Percentiles rank a stretch among this genome's conserved stretches.
phyloP scores from a whole-genome alignment of 2,888 invertebrate species.

The Aplocera efformata region DNA sequence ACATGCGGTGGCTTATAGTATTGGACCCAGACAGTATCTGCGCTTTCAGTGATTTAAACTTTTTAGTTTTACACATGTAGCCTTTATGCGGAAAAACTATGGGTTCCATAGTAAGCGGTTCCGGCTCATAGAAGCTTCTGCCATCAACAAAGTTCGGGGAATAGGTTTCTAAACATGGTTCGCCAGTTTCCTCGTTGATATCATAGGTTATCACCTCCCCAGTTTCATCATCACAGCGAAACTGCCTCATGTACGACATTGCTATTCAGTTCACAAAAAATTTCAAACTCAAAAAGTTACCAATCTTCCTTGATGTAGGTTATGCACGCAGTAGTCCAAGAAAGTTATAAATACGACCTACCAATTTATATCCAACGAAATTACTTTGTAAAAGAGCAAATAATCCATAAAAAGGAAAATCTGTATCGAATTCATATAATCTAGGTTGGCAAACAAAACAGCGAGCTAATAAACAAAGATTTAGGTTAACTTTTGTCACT shows the following conservation, averaged over 20 bases:
- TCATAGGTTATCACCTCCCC: slow-evolving; percentile 68
- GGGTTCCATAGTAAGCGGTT: slow-evolving; percentile 20
- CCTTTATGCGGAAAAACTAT: slow-evolving; percentile 48
- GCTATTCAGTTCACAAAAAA: slow-evolving; percentile 4
- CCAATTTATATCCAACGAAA: too few species aligned
- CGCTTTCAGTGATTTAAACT: slow-evolving; percentile 56
- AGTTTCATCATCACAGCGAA: slow-evolving; percentile 72
- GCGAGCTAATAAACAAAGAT: too few species aligned
- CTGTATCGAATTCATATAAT: too few species aligned
- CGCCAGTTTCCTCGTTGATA: slow-evolving; percentile 77
- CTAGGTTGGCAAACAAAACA: too few species aligned
- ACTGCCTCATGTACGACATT: slow-evolving; percentile 39
- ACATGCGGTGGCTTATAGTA: slow-evolving; percentile 67
- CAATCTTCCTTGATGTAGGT: too few species aligned
- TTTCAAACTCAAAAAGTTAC: not conserved
- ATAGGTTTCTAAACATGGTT: slow-evolving; percentile 41
- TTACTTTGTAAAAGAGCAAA: too few species aligned
- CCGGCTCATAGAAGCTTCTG: slow-evolving; percentile 7
- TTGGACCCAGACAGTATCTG: slow-evolving; percentile 63
- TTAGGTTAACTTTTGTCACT: too few species aligned
- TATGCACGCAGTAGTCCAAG: not conserved
- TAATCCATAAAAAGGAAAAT: too few species aligned
- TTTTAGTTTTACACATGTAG: slow-evolving; percentile 51
- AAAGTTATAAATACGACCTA: too few species aligned
- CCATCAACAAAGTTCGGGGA: slow-evolving; percentile 1